Conservation (phyloP, 2,888 invertebrate genomes). For the Ferrisia virgata region DNA sequence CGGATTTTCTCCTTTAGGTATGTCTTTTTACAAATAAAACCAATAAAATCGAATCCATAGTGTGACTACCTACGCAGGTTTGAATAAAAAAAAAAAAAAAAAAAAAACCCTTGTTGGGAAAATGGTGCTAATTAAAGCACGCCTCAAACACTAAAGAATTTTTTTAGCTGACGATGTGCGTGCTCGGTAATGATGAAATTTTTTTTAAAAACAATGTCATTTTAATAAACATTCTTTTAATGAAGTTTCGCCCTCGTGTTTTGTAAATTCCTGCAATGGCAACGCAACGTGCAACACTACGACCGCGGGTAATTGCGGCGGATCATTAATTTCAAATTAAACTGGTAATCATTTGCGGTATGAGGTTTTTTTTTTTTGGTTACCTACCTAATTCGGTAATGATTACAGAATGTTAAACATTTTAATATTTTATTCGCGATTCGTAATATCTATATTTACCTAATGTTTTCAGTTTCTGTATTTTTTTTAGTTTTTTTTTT, state of each 20-base stretch:
- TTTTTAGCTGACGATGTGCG: background rate
- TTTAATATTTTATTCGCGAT: background rate
- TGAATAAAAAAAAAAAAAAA: background rate
- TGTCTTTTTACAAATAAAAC: background rate
- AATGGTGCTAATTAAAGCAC: background rate
- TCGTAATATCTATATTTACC: too few species aligned
- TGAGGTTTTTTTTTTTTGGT: background rate
- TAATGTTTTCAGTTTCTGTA: background rate
- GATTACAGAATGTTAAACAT: slow-evolving; percentile 13
- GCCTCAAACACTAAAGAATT: background rate
- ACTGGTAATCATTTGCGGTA: background rate
- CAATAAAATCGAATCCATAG: background rate
- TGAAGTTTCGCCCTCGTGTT: slow-evolving; percentile 10
- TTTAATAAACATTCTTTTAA: slow-evolving; percentile 27
- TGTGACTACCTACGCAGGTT: too few species aligned
- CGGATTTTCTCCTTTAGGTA: background rate
- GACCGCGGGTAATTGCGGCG: background rate
- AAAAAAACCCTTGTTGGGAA: too few species aligned
- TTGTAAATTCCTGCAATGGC: background rate
- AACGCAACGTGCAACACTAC: too few species aligned
- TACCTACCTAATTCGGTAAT: background rate
- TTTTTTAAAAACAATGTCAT: slow-evolving; percentile 9
- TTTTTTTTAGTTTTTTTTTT: background rate
- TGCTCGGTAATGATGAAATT: background rate
- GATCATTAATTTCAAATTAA: slow-evolving; percentile 31